These are phyloP conservation scores for Engraulis encrasicolus DNA, from an alignment of 2,113 vertebrate genomes.

Conservation along the genomic window DNA sequence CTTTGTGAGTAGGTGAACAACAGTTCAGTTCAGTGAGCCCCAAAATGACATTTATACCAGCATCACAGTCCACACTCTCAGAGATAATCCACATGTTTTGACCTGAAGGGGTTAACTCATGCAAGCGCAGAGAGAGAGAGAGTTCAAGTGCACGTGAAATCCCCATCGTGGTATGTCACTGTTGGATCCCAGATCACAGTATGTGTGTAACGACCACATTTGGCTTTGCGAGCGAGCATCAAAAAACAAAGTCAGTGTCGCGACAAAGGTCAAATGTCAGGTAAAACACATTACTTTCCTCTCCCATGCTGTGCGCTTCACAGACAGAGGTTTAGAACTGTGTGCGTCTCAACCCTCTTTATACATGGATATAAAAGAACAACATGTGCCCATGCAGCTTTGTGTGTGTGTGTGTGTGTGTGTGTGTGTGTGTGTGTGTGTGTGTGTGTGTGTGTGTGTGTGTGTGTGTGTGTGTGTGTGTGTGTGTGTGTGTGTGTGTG, in stretches of 20 bases:
- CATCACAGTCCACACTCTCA: not conserved
- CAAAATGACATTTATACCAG: not conserved
- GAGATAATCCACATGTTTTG: not conserved
- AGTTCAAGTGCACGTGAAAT: not conserved
- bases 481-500: not conserved
- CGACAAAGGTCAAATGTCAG: conserved; percentile 3
- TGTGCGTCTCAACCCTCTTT: not conserved
- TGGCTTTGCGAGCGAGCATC: not conserved
- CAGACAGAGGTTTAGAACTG: not conserved
- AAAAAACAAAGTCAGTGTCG: not conserved
- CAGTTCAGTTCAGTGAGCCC: not conserved
- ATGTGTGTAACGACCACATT: not conserved
- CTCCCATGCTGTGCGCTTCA: not conserved
- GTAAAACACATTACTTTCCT: not conserved
- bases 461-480: not conserved
- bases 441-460: not conserved
- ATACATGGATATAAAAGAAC: not conserved
- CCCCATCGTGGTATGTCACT: not conserved
- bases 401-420: not conserved
- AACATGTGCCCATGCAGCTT: not conserved
- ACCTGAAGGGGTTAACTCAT: not conserved
- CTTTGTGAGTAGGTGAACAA: not conserved
- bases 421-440: not conserved
- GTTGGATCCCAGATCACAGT: not conserved
- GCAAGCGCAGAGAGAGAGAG: not conserved